Evolutionary conservation across 2,888 invertebrate genomes (phyloP), one percentile per base, ranked within the genome.

Genomic region (Metalampra italica): DNA sequence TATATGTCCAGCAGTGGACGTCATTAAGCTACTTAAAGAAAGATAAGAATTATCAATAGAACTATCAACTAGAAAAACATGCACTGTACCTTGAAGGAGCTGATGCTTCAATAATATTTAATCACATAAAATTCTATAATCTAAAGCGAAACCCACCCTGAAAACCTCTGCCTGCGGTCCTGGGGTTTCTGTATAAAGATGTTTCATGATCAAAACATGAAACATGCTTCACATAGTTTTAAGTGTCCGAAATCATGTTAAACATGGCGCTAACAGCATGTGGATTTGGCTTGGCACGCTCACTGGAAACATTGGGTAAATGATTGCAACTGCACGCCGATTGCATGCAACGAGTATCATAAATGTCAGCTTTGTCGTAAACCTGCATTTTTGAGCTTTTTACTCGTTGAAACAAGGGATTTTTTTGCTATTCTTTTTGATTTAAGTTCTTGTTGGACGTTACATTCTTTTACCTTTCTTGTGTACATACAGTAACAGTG

Each of bases 231-330:
- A 11, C 45, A 47, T 29, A 43, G 29, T 50, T 50, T 52, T 46
- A 47, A 52, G 47, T 48, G 41, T 46, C 45, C 13, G 36, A 22
- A 37, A 50, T 42, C 36, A 46, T 30, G 50, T 49, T 57, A 47
- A n/a, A 53, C 50, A 47, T 37, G 12, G 13, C 45, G 52, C 47
- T 50, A 38, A 42, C 38, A 37, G 45, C 49, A 49, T 51, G 46
- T 39, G 39, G 39, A 42, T 38, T 42, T 41, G 39, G 44, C 51
- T 55, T 55, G 55, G 53, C 53, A 53, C 44, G 34, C 47, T 44
- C 44, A 29, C 38, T 47, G 34, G 34, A 45, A 36, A 46, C 43
- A 47, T 30, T 22, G 48, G 38, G 37, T 41, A 42, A 45, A 37
- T 39, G 45, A 37, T 40, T 38, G 36, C 40, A 43, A 36, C 37